Conservation (phyloP, 2,113 vertebrate species). For the Tupaia chinensis region DNA sequence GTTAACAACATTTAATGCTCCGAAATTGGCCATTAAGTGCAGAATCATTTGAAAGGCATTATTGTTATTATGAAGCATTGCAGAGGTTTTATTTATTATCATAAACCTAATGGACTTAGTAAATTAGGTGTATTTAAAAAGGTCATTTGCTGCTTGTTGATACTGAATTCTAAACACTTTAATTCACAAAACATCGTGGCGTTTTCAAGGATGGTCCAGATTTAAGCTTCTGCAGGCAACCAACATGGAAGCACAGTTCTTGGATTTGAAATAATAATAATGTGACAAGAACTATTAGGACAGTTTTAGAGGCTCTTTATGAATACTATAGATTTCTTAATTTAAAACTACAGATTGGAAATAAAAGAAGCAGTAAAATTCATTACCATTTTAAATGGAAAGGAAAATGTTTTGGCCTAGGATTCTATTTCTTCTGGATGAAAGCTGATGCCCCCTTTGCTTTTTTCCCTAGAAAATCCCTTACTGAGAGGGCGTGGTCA, state of each 20-base stretch:
- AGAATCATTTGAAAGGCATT: slow-evolving; percentile 82
- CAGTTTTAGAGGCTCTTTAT: neutral
- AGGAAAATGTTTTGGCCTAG: neutral
- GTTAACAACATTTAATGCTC: slow-evolving; percentile 84
- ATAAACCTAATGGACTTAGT: slow-evolving; percentile 78
- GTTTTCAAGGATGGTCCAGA: slow-evolving; percentile 19
- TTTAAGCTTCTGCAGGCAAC: slow-evolving; percentile 14
- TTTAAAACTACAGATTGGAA: neutral
- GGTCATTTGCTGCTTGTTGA: slow-evolving; percentile 74
- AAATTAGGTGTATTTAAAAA: slow-evolving; percentile 84
- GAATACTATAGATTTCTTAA: neutral
- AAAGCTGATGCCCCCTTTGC: neutral
- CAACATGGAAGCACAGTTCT: neutral
- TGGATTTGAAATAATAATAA: neutral
- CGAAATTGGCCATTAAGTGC: slow-evolving; percentile 84
- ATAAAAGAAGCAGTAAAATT: neutral
- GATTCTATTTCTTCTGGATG: neutral
- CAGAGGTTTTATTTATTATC: slow-evolving; percentile 86
- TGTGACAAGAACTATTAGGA: neutral
- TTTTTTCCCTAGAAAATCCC: neutral
- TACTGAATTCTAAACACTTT: slow-evolving; percentile 71
- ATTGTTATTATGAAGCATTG: slow-evolving; percentile 83
- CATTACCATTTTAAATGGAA: neutral
- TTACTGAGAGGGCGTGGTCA: neutral
- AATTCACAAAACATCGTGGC: slow-evolving; percentile 61